These are phyloP conservation scores for Stomatorhinus walkeri DNA, from an alignment of 2,797 vertebrate genomes.

Conservation along the genomic window DNA sequence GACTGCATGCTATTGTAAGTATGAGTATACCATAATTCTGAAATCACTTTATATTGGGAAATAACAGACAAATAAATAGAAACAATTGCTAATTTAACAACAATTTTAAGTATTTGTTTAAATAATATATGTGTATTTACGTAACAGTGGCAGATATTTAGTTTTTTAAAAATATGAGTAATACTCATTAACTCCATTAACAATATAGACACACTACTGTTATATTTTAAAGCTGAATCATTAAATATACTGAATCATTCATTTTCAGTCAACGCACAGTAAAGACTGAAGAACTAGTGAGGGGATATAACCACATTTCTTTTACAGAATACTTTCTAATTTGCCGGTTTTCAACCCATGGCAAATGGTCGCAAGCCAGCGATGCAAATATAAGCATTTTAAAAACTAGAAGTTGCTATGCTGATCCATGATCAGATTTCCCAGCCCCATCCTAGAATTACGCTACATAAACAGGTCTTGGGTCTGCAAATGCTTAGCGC, in stretches of 20 bases:
- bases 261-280: neutral
- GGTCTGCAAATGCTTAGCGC: neutral
- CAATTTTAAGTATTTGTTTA: neutral
- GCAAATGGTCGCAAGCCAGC: neutral
- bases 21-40: neutral
- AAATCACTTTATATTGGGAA: neutral
- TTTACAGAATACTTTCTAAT: neutral
- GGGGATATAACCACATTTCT: neutral
- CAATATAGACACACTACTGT: neutral
- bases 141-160: neutral
- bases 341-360: neutral
- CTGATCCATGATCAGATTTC: neutral
- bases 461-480: neutral
- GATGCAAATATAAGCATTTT: neutral
- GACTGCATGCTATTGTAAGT: slow-evolving; percentile 92
- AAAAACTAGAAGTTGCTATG: neutral
- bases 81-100: neutral
- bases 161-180: neutral
- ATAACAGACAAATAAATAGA: neutral
- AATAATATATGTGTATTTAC: neutral
- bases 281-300: neutral
- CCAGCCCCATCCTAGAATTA: neutral
- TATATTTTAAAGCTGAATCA: neutral
- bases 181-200: neutral
- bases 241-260: neutral